Evolutionary conservation across 2,113 vertebrate genomes (phyloP).

Genomic region (Pao palembangensis): DNA sequence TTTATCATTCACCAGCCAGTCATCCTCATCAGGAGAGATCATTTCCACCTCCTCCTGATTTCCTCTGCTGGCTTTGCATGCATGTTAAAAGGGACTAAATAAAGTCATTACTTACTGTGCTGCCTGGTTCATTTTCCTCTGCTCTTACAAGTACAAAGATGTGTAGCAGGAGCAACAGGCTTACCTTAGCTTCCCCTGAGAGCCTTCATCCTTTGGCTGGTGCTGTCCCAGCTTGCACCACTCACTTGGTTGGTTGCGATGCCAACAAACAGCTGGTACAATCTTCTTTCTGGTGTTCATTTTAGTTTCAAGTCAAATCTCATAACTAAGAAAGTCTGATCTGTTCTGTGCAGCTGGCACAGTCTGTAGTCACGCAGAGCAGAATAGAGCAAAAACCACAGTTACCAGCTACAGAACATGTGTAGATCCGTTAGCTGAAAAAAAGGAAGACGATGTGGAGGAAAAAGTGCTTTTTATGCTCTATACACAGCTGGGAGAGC

Average conservation of each 20-base stretch:
- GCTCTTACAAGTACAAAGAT: conserved; percentile 81
- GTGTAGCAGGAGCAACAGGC: conserved; percentile 76
- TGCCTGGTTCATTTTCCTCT: conserved; percentile 77
- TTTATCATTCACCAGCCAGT: too few species aligned
- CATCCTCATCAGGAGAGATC: conserved; percentile 28
- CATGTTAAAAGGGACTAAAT: conserved; percentile 79
- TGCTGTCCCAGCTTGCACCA: conserved; percentile 65
- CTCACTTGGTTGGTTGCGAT: conserved; percentile 63
- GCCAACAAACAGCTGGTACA: conserved; percentile 68
- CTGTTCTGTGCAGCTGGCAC: conserved; percentile 41
- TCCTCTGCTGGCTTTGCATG: conserved; percentile 65
- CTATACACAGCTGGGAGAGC: too few species aligned
- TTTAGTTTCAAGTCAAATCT: conserved; percentile 61
- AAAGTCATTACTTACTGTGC: conserved; percentile 74
- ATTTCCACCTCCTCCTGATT: conserved; percentile 41
- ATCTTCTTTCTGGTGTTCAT: conserved; percentile 54
- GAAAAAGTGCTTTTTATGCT: too few species aligned
- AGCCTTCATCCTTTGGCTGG: conserved; percentile 78
- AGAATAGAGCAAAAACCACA: neutral
- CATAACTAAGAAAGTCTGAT: conserved; percentile 57
- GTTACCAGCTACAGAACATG: neutral
- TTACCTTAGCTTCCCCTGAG: conserved; percentile 76
- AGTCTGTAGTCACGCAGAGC: conserved; percentile 18
- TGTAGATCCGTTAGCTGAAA: too few species aligned
- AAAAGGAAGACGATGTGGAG: too few species aligned